Evolutionary conservation across 2,888 invertebrate species (phyloP), one percentile per base, ranked within the genome.

Genomic region (Chymomyza caudatula): DNA sequence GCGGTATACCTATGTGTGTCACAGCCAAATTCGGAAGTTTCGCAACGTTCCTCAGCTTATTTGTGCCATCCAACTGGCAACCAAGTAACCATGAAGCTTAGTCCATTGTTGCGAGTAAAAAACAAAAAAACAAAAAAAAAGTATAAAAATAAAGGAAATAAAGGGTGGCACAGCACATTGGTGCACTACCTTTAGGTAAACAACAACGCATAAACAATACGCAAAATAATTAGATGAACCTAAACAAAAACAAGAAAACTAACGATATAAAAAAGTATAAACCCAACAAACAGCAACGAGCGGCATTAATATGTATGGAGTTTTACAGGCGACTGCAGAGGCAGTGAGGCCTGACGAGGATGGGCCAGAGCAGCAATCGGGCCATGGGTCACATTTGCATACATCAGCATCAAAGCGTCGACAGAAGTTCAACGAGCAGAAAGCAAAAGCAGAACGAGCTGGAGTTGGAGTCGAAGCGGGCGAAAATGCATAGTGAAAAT

Each of bases 281-380:
- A 51, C 52, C 56, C 37, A 52, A 51, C n/a, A 15, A 17, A 25
- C n/a, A 37, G 56, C 2, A 42, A 49, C 15, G 52, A 11, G 44
- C 8, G 23, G 49, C 76, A 78, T 80, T 70, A 74, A 77, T 77
- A 77, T 74, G 77, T 75, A 75, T 83, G 68, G 42, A 55, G 53
- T 49, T 65, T 42, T 59, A 56, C 43, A 47, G 42, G 53, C 53
- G 23, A 53, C 4, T 29, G n/a, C 13, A 13, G 25, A 53, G 53
- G 53, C 65, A 67, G 55, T 64, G 60, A 56, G 59, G 63, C 58
- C 44, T 62, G 61, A 53, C 57, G 55, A 15, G 55, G 51, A 22
- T 29, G 55, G 42, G 4, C 6, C 17, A 3, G 2, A 19, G n/a
- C 51, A 53, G 23, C 47, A 65, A 37, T 8, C 29, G 29, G 29